Evolutionary conservation across 2,113 vertebrate genomes (phyloP).

Genomic region (Pipa parva): DNA sequence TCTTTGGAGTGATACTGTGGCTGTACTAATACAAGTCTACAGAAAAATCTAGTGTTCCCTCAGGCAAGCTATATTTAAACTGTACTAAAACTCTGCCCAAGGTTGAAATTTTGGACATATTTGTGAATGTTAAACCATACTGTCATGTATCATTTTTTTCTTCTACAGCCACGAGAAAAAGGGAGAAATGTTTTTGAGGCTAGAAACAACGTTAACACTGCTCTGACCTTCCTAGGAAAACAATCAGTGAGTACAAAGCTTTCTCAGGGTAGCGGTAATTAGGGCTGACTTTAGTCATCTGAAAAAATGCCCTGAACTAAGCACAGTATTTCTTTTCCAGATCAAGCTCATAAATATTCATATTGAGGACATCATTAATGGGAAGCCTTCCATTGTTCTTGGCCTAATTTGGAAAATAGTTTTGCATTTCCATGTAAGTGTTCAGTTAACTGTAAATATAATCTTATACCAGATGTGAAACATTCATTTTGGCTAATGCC

Average conservation of each 20-base stretch:
- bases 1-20: too few relatives aligned
- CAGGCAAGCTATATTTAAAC: too few relatives aligned
- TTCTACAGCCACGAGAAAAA: conserved; percentile 78
- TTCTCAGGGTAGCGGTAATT: neutral
- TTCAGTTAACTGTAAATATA: conserved; percentile 17
- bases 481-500: too few relatives aligned
- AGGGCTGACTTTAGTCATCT: neutral
- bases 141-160: too few relatives aligned
- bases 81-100: too few relatives aligned
- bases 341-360: conserved; percentile 97
- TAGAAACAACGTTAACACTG: conserved; percentile 88
- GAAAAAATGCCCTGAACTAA: neutral
- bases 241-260: conserved; percentile 75
- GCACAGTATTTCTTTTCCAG: conserved; percentile 54
- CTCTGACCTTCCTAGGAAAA: conserved; percentile 77
- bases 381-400: conserved; percentile 92
- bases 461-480: too few relatives aligned
- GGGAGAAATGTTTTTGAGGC: conserved; percentile 82
- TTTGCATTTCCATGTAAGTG: conserved; percentile 91
- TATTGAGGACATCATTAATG: conserved; percentile 88
- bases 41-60: too few relatives aligned
- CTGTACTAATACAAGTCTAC: too few relatives aligned
- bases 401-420: conserved; percentile 96
- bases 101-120: too few relatives aligned
- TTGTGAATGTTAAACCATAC: too few relatives aligned